Percentiles rank a stretch among this genome's conserved stretches.
These are phyloP conservation scores for Ifrita kowaldi DNA, from an alignment of 2,113 vertebrate species.

Conservation along the genomic window DNA sequence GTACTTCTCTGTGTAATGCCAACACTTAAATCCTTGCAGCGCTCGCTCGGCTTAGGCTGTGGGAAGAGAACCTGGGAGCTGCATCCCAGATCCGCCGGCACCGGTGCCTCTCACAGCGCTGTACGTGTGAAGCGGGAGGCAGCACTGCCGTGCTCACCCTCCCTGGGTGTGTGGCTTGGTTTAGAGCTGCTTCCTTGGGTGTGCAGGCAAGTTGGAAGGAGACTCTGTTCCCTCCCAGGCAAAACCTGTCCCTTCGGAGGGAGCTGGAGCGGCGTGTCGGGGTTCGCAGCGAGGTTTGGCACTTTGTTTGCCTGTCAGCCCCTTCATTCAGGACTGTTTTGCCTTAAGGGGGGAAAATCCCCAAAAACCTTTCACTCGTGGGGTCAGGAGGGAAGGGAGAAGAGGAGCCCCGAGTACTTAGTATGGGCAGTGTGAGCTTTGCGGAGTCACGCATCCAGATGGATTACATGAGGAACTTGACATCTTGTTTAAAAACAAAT, in stretches of 20 bases:
- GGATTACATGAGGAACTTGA: conserved; percentile 69
- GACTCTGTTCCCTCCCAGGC: background rate
- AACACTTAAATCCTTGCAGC: rapidly evolving
- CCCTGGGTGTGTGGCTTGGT: rapidly evolving
- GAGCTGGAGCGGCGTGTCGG: background rate
- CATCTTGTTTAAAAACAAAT: conserved; percentile 75
- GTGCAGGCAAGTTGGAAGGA: background rate
- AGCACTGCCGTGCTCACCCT: rapidly evolving
- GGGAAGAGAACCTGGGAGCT: background rate
- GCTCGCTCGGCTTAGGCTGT: rapidly evolving
- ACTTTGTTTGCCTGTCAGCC: background rate
- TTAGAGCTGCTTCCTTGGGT: background rate
- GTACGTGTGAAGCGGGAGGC: rapidly evolving
- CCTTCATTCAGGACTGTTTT: background rate
- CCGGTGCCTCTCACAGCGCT: rapidly evolving
- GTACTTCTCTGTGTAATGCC: background rate
- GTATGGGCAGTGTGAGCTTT: conserved; percentile 55
- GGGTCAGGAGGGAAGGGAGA: background rate
- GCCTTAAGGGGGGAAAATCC: background rate
- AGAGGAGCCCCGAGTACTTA: conserved; percentile 13
- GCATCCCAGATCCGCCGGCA: rapidly evolving
- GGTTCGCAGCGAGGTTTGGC: rapidly evolving
- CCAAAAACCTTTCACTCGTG: rapidly evolving
- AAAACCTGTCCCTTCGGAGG: background rate
- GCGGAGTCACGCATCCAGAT: conserved; percentile 62